Evolutionary conservation across 2,797 vertebrate species (phyloP).

Genomic region (Toxotes lorentzi): DNA sequence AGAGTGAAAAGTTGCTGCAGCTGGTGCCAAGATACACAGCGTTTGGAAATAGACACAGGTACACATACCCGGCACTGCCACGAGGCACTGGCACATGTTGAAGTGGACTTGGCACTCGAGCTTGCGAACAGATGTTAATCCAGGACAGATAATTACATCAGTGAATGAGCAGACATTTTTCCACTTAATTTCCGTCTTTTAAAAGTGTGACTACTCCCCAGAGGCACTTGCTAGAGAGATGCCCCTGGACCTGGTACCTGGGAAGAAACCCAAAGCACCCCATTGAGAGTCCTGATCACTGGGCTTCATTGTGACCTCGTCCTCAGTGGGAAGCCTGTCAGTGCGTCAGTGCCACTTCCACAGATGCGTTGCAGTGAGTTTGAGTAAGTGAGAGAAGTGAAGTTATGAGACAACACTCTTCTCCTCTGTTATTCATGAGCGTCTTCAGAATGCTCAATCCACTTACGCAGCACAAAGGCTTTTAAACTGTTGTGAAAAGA

Average conservation of each 20-base stretch:
- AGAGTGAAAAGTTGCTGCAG: conserved; percentile 82
- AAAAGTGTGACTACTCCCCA: conserved; percentile 85
- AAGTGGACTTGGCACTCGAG: conserved; percentile 84
- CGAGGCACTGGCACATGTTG: conserved; percentile 81
- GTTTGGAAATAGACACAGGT: conserved; percentile 85
- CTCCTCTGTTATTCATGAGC: conserved; percentile 58
- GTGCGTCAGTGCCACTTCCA: conserved; percentile 51
- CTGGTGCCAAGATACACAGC: conserved; percentile 85
- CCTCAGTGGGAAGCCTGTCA: conserved; percentile 66
- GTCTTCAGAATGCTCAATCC: conserved; percentile 41
- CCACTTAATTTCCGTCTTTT: conserved; percentile 88
- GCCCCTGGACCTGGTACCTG: conserved; percentile 73
- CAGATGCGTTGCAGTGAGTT: conserved; percentile 50
- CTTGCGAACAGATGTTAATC: conserved; percentile 89
- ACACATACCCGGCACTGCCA: conserved; percentile 77
- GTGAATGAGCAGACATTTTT: conserved; percentile 88
- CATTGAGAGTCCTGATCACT: conserved; percentile 71
- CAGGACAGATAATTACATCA: conserved; percentile 91
- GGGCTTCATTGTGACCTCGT: conserved; percentile 71
- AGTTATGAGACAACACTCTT: conserved; percentile 55
- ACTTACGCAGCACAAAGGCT: conserved; percentile 42
- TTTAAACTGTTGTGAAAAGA: conserved; percentile 42
- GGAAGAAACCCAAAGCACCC: conserved; percentile 75
- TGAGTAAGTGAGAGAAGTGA: conserved; percentile 28
- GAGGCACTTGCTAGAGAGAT: conserved; percentile 74